These are phyloP conservation scores for Melinaea marsaeus DNA, from an alignment of 2,888 invertebrate species.

Conservation along the genomic window DNA sequence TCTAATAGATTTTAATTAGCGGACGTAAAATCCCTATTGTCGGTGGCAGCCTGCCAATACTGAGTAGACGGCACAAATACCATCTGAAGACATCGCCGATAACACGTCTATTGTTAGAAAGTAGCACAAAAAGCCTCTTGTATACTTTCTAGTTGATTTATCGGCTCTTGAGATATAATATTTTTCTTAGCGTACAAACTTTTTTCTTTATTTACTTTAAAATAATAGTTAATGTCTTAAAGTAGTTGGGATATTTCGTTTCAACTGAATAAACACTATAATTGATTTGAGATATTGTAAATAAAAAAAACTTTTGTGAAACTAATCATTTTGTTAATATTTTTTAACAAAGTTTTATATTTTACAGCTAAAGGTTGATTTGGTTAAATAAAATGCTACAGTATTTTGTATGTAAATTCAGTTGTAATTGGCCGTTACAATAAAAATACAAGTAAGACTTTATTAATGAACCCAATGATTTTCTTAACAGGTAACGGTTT, in stretches of 20 bases:
- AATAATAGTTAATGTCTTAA: background rate
- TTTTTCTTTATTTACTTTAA: constrained; percentile 9
- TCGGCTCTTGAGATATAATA: constrained; percentile 13
- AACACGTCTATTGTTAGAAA: constrained; percentile 28
- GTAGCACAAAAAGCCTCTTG: constrained; percentile 31
- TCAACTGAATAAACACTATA: too few species aligned
- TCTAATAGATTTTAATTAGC: constrained; percentile 4
- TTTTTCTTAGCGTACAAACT: constrained; percentile 8
- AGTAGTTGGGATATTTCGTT: too few species aligned
- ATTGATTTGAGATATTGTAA: too few species aligned
- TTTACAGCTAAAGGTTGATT: too few species aligned
- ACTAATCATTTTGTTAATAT: too few species aligned
- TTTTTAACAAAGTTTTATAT: too few species aligned
- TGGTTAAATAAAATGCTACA: too few species aligned
- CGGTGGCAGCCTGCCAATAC: constrained; percentile 2
- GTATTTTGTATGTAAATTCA: too few species aligned
- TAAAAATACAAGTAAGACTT: background rate
- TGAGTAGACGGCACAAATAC: background rate
- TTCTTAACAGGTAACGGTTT: constrained; percentile 83
- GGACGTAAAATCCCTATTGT: background rate
- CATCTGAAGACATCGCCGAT: constrained; percentile 6
- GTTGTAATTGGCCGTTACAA: background rate
- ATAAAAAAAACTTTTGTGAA: too few species aligned
- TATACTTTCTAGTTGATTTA: constrained; percentile 18
- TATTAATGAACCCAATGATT: background rate